Evolutionary conservation across 2,113 vertebrate species (phyloP), one percentile per base, ranked within the genome.

Genomic region (Takifugu bimaculatus): DNA sequence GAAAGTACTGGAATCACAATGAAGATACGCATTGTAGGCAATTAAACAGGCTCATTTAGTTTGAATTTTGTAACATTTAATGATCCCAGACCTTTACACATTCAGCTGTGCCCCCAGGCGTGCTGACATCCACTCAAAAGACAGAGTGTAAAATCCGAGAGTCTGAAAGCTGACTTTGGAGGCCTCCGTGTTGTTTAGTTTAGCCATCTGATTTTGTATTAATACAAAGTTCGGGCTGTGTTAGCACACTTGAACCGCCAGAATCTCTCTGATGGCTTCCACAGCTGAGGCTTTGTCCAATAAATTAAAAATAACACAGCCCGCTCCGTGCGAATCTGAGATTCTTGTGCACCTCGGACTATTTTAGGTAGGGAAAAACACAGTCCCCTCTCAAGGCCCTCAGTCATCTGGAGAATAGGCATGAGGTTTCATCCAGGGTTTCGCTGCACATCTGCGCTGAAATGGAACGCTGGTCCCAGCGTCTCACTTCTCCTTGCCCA

Each of bases 271-370:
- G 50, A 66, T 74, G 79, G 70, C 77, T 78, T 65, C 65, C 71
- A 72, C 62, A 64, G 74, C 69, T 62, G 64, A 68, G 76, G 75
- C 68, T 85, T 81, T 82, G 73, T 83, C 80, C 72, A 70, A 80
- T 88, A 84, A 86, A 90, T 88, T 84, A 74, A 85, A 84, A 87
- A 87, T 82, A 87, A 86, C 79, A 84, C 52, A 15, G 57, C 57
- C 50, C 66, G 74, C 75, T 74, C 61, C 63, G 73, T 70, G 68
- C 62, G 75, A 80, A 82, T 74, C 50, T 55, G 69, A 78, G 63
- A 54, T 70, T 73, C 70, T 86, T 78, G 72, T 72, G 72, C 64
- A 74, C 60, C 75, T 64, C 68, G 59, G 64, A 75, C 73, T 72
- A 84, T 83, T 81, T 88, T 84, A 68, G 75, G 78, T 63, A 60